A percentile compares a stretch with the other conserved stretches of the same genome.
Conservation (phyloP, 2,888 invertebrate genomes). For the Autographa pulchrina region DNA sequence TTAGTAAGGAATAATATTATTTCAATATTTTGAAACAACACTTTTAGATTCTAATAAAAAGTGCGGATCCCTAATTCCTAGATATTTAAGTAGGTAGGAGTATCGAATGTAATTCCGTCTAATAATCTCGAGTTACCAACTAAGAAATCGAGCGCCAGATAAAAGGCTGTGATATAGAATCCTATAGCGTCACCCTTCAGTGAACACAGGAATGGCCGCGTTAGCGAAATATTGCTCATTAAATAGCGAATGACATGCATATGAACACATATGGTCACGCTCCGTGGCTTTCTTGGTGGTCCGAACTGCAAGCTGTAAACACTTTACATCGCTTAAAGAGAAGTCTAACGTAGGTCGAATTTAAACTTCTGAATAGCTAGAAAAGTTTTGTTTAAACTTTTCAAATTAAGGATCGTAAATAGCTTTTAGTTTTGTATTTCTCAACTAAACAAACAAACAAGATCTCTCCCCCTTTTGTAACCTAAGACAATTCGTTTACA, state of each 20-base stretch:
- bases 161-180: background rate
- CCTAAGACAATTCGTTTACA: background rate
- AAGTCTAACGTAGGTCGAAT: conserved; percentile 23
- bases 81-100: background rate
- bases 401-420: background rate
- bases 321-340: conserved; percentile 38
- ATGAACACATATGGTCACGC: conserved; percentile 14
- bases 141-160: background rate
- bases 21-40: background rate
- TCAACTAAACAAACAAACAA: background rate
- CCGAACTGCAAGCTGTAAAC: conserved; percentile 37
- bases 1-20: background rate
- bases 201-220: conserved; percentile 9
- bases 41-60: background rate
- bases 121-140: conserved; percentile 1
- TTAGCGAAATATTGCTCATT: conserved; percentile 11
- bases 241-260: conserved; percentile 12
- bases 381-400: background rate
- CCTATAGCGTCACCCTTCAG: background rate
- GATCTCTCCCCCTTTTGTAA: background rate
- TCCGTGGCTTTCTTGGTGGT: conserved; percentile 18
- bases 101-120: conserved; percentile 3
- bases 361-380: background rate
- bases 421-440: background rate
- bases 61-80: background rate